phyloP scores from a whole-genome alignment of 2,888 invertebrate species.

The Protophormia terraenovae region DNA sequence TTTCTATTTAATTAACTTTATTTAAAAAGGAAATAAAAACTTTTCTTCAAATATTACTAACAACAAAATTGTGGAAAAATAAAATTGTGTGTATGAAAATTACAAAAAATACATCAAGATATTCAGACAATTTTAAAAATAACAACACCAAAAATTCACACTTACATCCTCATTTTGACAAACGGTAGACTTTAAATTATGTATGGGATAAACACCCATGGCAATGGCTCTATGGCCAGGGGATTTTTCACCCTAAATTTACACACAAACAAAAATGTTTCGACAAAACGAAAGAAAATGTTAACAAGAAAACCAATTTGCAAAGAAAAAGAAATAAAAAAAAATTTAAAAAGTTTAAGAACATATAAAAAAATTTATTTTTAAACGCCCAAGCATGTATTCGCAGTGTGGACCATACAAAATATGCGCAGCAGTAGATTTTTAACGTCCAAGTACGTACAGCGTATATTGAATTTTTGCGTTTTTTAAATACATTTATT shows the following conservation, averaged over 20 bases:
- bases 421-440: constrained; percentile 19
- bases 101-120: constrained; percentile 16
- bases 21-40: background rate
- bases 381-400: constrained; percentile 18
- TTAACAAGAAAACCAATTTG: constrained; percentile 52
- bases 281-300: background rate
- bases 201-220: constrained; percentile 94
- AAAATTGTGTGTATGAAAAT: too few relatives aligned
- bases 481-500: background rate
- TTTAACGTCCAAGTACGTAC: constrained; percentile 21
- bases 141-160: constrained; percentile 75
- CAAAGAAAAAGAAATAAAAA: constrained; percentile 62
- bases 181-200: constrained; percentile 93
- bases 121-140: constrained; percentile 13
- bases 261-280: constrained; percentile 26
- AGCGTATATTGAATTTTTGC: background rate
- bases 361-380: background rate
- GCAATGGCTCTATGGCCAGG: constrained; percentile 95
- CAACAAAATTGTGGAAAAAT: background rate
- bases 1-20: background rate
- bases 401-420: background rate
- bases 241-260: constrained; percentile 91
- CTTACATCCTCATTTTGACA: constrained; percentile 95
- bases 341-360: constrained; percentile 1
- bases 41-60: background rate